Conservation (phyloP, 1,140 invertebrate genomes). For the Aphaenogaster ashmeadi region DNA sequence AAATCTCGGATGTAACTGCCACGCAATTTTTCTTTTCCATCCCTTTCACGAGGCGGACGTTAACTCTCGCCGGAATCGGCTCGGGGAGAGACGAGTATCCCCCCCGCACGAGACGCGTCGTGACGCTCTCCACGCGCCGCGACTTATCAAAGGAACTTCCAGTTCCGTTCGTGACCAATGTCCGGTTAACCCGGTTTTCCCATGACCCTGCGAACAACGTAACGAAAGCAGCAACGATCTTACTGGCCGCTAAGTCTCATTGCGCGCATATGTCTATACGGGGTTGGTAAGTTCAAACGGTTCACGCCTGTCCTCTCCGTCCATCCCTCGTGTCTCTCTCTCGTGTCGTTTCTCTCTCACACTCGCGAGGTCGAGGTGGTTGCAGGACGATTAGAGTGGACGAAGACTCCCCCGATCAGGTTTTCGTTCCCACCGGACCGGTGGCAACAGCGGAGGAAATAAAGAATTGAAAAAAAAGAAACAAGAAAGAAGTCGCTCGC, state of each 20-base stretch:
- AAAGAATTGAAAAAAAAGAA: constrained; percentile 43
- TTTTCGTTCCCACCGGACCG: constrained; percentile 86
- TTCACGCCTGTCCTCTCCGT: constrained; percentile 31
- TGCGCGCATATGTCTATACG: constrained; percentile 39
- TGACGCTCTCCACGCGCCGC: constrained; percentile 49
- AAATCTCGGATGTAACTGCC: constrained; percentile 71
- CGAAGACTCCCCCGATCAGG: constrained; percentile 82
- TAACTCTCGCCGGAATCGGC: constrained; percentile 20
- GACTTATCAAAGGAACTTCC: constrained; percentile 66
- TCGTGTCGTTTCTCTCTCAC: constrained; percentile 45
- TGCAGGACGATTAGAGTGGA: constrained; percentile 52
- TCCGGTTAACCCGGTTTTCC: constrained; percentile 83
- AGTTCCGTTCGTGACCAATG: constrained; percentile 69
- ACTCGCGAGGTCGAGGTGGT: constrained; percentile 14
- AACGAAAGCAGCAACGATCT: constrained; percentile 25
- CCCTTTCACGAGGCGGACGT: constrained; percentile 61
- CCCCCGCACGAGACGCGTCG: background rate
- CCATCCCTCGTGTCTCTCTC: constrained; percentile 58
- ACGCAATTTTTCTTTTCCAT: constrained; percentile 70
- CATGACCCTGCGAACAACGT: constrained; percentile 65
- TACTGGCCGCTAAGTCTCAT: constrained; percentile 41
- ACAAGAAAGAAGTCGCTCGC: constrained; percentile 69
- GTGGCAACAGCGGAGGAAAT: constrained; percentile 69
- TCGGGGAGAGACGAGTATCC: constrained; percentile 24
- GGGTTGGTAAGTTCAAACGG: constrained; percentile 38